Percentiles rank a stretch among this genome's conserved stretches.
Evolutionary conservation across 2,797 vertebrate species (phyloP).

Genomic region (Leuciscus waleckii): DNA sequence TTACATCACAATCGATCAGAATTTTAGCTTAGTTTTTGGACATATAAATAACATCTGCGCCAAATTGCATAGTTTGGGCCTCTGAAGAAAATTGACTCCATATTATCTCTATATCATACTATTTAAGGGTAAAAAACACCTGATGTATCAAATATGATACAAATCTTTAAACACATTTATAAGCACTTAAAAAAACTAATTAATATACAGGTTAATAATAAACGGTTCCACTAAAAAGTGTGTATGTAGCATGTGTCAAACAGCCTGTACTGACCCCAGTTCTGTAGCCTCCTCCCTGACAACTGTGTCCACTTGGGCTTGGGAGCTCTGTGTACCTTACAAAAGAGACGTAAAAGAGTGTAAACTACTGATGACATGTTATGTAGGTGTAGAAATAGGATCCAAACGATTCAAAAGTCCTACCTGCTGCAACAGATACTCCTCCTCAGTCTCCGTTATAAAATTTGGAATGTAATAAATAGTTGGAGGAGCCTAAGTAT

Average conservation of each 20-base stretch:
- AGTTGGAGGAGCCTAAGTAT: constrained; percentile 74
- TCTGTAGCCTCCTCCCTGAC: constrained; percentile 87
- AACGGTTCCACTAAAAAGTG: neutral
- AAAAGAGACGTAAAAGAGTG: constrained; percentile 10
- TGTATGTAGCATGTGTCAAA: neutral
- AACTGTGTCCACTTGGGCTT: constrained; percentile 92
- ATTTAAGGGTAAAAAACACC: neutral
- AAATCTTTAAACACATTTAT: neutral
- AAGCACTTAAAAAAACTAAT: neutral
- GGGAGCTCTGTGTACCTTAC: constrained; percentile 85
- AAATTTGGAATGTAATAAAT: constrained; percentile 89
- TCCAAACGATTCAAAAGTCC: neutral
- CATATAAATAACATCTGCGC: neutral
- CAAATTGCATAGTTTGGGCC: neutral
- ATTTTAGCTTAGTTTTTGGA: neutral
- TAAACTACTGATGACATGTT: neutral
- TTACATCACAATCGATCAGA: neutral
- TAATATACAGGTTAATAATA: neutral
- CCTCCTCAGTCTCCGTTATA: constrained; percentile 84
- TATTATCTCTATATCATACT: neutral
- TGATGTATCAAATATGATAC: neutral
- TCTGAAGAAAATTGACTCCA: neutral
- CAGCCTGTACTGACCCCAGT: constrained; percentile 82
- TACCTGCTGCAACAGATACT: constrained; percentile 69
- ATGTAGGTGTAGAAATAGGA: neutral